Evolutionary conservation across 2,888 invertebrate genomes (phyloP), one percentile per base, ranked within the genome.

Genomic region (Mylabris sibirica): DNA sequence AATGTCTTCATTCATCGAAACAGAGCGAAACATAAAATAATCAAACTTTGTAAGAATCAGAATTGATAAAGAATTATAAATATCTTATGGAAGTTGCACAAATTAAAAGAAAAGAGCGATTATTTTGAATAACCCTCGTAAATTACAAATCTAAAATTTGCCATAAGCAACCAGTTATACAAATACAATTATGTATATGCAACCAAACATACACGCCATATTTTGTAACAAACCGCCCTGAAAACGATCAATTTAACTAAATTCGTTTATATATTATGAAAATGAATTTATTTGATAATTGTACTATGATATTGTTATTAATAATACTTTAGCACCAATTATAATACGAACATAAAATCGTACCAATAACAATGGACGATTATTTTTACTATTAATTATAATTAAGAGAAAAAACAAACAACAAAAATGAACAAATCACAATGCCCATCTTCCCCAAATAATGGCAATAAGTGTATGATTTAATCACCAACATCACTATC

Each of bases 401-500:
- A 17, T 12, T 14, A n/a, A 17, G n/a, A 34, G n/a, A 26, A 26
- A 24, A 6, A 12, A 24, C 24, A 34, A 11, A 26, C 3, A 30
- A 60, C 8, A 0, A 60, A 3, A 9, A 20, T 3, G 26, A 63
- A 24, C 14, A 1, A 49, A 34, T 61, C 20, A 30, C 34, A 61
- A 49, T 74, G 72, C 71, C 74, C 69, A n/a, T n/a, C n/a, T n/a
- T n/a, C n/a, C 71, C 68, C 3, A 22, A 70, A 69, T n/a, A 67
- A 71, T 74, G 71, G 72, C 66, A 69, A 69, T 44, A 34, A 30
- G 34, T 30, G 20, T 63, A 44, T 59, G 49, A 35, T 60, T 85
- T 83, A 92, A 83, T 92, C 92, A 61, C 92, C 92, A 73, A 92
- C 88, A 83, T 92, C 92, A 80, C 90, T 90, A 83, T 92, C 92